These are phyloP conservation scores for Triops longicaudatus DNA, from an alignment of 1,140 invertebrate species.

Conservation along the genomic window DNA sequence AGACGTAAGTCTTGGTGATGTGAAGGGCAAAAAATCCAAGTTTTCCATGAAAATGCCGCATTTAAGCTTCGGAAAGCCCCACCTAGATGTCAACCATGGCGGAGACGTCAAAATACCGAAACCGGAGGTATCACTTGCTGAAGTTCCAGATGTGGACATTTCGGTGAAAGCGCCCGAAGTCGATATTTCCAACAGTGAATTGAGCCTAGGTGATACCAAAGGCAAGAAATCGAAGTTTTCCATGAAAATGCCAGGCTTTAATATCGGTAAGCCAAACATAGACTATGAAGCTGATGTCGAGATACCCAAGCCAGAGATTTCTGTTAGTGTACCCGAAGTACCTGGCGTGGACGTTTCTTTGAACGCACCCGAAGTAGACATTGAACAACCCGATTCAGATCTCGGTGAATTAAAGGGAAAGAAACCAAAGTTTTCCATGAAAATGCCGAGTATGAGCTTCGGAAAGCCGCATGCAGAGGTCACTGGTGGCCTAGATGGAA, in stretches of 20 bases:
- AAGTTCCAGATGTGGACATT: conserved; percentile 18
- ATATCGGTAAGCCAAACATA: not conserved
- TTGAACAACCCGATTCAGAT: not conserved
- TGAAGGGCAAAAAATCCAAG: no score
- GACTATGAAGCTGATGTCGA: conserved; percentile 1
- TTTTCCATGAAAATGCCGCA: conserved; percentile 24
- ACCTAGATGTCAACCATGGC: not conserved
- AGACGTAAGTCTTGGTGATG: not conserved
- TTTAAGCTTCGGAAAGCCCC: conserved; percentile 16
- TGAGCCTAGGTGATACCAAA: not conserved
- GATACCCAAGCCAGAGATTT: conserved; percentile 16
- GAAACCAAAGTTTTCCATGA: not conserved
- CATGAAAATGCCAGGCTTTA: conserved; percentile 19
- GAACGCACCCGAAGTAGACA: not conserved
- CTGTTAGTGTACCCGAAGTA: not conserved
- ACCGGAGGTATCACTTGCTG: not conserved
- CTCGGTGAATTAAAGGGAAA: not conserved
- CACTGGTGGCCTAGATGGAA: not conserved
- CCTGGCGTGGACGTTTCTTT: no score
- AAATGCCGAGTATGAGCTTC: not conserved
- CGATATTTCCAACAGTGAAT: not conserved
- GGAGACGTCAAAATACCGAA: not conserved
- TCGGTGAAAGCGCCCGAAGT: conserved; percentile 13
- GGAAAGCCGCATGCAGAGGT: not conserved
- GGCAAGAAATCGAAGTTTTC: no score